phyloP scores from a whole-genome alignment of 2,797 vertebrate genomes.

The Anguilla marmorata region DNA sequence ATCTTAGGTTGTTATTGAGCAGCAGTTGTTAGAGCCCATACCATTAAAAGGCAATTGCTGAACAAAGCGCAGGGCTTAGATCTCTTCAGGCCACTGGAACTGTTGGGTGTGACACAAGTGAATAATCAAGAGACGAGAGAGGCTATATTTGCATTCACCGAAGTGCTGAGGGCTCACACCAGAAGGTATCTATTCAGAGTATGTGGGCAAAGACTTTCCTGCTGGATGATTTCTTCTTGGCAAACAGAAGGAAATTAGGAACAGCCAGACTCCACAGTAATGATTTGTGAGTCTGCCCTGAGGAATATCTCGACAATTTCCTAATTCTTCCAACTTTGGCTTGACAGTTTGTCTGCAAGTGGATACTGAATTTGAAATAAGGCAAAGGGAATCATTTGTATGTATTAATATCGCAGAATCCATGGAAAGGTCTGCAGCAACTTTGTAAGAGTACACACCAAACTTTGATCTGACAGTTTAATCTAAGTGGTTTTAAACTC shows the following conservation, averaged over 20 bases:
- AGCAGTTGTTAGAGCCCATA: neutral
- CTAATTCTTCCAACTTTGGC: neutral
- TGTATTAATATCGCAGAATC: neutral
- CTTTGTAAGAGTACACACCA: slow-evolving; percentile 45
- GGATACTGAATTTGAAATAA: neutral
- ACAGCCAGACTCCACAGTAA: neutral
- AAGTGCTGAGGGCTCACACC: neutral
- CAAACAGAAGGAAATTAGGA: neutral
- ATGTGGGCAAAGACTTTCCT: neutral
- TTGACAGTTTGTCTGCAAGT: neutral
- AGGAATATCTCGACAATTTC: neutral
- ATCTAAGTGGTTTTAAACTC: slow-evolving; percentile 57
- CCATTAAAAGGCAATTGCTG: neutral
- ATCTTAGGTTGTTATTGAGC: neutral
- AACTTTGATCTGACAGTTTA: slow-evolving; percentile 66
- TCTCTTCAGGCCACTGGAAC: neutral
- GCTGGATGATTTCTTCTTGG: neutral
- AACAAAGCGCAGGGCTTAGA: neutral
- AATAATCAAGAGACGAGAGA: too few species aligned
- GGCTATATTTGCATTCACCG: neutral
- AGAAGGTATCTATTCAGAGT: neutral
- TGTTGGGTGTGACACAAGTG: neutral
- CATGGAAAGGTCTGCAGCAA: neutral
- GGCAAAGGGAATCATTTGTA: neutral
- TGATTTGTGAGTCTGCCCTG: neutral